Conservation (phyloP, 2,113 vertebrate species). For the Hemichromis elongatus region DNA sequence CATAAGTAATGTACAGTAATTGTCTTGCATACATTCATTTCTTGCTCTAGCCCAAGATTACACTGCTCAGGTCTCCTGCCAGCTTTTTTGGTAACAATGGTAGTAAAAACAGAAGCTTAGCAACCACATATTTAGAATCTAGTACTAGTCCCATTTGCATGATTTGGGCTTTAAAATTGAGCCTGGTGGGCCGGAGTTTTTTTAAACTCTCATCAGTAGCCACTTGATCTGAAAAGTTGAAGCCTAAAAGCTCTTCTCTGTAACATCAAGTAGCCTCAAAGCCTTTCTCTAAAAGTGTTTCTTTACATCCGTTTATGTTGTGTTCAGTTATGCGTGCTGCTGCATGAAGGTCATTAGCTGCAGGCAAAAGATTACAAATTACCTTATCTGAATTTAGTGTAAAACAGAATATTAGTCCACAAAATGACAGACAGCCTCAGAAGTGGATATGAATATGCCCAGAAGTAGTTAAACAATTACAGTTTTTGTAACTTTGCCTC, state of each 20-base stretch:
- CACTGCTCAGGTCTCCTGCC: neutral
- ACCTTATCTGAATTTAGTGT: neutral
- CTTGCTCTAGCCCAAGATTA: neutral
- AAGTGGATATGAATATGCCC: neutral
- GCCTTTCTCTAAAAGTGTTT: neutral
- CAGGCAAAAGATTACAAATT: neutral
- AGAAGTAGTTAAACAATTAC: neutral
- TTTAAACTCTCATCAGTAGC: neutral
- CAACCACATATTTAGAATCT: neutral
- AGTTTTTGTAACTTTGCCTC: neutral
- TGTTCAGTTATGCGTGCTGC: neutral
- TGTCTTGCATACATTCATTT: neutral
- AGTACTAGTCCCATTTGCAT: rapidly evolving
- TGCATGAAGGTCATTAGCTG: neutral
- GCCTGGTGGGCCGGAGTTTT: neutral
- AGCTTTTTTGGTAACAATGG: neutral
- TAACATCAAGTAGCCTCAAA: neutral
- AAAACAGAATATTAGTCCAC: neutral
- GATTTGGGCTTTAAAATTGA: neutral
- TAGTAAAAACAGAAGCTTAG: neutral
- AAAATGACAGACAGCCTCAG: neutral
- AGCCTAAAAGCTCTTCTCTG: neutral
- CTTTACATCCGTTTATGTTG: neutral
- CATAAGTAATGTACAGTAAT: rapidly evolving
- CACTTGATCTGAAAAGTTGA: neutral